Evolutionary conservation across 1,140 invertebrate genomes (phyloP).

Genomic region (Oncopodura yosiiana): DNA sequence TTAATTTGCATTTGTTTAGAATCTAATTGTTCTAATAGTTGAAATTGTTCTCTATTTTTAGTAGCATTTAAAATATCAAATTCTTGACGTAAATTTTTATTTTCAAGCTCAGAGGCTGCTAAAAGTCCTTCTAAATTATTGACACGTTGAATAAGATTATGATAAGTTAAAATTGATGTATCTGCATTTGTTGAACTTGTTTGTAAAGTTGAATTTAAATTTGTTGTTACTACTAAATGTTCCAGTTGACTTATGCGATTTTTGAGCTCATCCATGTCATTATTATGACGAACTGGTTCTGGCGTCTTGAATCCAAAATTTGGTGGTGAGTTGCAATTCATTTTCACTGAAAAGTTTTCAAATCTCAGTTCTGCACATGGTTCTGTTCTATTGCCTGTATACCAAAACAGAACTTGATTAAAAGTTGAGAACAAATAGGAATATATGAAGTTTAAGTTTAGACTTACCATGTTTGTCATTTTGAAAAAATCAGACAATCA

Average conservation of each 20-base stretch:
- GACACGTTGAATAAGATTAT: conserved; percentile 19
- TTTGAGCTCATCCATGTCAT: conserved; percentile 19
- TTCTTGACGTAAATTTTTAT: conserved; percentile 15
- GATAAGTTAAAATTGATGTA: not conserved
- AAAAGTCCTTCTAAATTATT: conserved; percentile 25
- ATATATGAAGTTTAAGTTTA: no score
- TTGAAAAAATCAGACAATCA: no score
- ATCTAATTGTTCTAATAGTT: conserved; percentile 6
- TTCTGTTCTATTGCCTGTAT: no score
- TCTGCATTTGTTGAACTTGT: not conserved
- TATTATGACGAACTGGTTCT: not conserved
- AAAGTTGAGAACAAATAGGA: no score
- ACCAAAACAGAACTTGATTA: no score
- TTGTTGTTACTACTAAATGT: conserved; percentile 16
- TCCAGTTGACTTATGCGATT: conserved; percentile 30
- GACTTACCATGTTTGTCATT: no score
- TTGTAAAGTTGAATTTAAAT: not conserved
- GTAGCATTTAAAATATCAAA: conserved; percentile 9
- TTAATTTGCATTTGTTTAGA: conserved; percentile 16
- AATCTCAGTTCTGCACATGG: no score
- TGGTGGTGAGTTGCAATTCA: no score
- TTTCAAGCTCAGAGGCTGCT: conserved; percentile 29
- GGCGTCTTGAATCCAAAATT: not conserved
- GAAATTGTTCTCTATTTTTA: conserved; percentile 14
- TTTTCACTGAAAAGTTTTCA: no score